Evolutionary conservation across 2,888 invertebrate genomes (phyloP), one percentile per base, ranked within the genome.

Genomic region (Sinotaia quadrata): DNA sequence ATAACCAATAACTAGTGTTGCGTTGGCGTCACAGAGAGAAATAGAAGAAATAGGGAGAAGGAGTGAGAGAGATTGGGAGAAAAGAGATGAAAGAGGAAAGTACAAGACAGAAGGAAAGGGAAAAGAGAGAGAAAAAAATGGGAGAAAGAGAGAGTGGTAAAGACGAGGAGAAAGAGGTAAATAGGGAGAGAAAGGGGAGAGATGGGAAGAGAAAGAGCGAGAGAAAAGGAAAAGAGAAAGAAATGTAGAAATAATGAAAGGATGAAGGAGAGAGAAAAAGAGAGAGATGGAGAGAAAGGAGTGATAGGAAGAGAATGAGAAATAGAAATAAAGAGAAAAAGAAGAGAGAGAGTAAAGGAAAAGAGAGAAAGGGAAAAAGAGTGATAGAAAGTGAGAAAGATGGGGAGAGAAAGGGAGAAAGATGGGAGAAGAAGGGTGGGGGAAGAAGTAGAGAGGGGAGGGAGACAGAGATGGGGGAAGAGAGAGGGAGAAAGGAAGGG

Each of bases 391-490:
- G 24, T 2, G 21, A 12, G 1, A 24, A 24, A 51, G 52, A 24
- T 51, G 52, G 15, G 3, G 2, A 12, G 15, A 2, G 52, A 33
- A 24, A n/a, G n/a, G n/a, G n/a, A n/a, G n/a, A n/a, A n/a, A n/a
- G 49, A 24, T 27, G 47, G 33, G 49, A 24, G 49, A 49, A 33
- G 58, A 36, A 58, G 34, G 67, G 58, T 33, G 49, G 49, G 51
- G 8, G 4, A 15, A 18, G 15, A 33, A 8, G 34, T 15, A 10
- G 21, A 21, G 21, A 24, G 10, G 59, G 15, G 57, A 31, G 57
- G 15, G 57, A 57, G 31, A 33, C 24, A 31, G 31, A 21, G 52
- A 52, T 8, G 37, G 63, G 31, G 18, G 12, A 34, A 8, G 15
- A 31, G 52, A 21, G 31, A 15, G 24, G 12, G 4, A 2, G 49